Evolutionary conservation across 30 jellyfish, hydroid and myxozoan genomes (phyloP), one percentile per base, ranked within the genome.

Genomic region (Clytia hemisphaerica): DNA sequence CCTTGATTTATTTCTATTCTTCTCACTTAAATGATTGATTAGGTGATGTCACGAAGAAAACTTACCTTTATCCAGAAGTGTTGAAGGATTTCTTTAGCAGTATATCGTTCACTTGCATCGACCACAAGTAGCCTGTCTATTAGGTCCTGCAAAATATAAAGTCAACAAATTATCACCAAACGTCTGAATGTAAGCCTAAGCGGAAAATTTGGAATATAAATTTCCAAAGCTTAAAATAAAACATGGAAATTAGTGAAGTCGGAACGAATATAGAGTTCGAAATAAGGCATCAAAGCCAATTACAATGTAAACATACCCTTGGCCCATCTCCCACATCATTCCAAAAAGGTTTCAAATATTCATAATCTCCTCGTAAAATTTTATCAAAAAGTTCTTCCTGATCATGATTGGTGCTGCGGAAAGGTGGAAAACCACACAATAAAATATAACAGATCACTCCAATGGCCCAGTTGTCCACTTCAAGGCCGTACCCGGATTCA

Each of bases 401-500:
- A 72, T 77, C 93, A 30, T 79, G 92, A 36, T 88, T 79, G 45
- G 83, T 85, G 54, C 97, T 88, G 75, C 97, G 48, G 26, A 88
- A 88, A 4, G 97, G 97, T 0, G 97, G 97, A 62, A 88, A 88
- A 0, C 97, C 97, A 70, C 97, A 88, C 5, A 88, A 55, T 25
- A 88, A 61, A 31, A 88, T 88, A 51, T 88, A 88, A 10, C 85
- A 53, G 21, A 80, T 80, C 35, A 88, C 97, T 14, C 97, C 97
- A 10, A 88, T 76, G 1, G 97, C 97, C 97, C 97, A 88, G 5
- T 75, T 35, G 64, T 88, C 97, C 10, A 88, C 97, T 37, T 79
- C 67, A 35, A 88, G 79, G 21, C 97, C 97, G 63, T 88, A 86
- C 97, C 97, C 97, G 1, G 97, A 88, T 63, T 88, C 97, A 70